These are phyloP conservation scores for Megalonaias nervosa DNA, from an alignment of 1,140 invertebrate species.

Conservation along the genomic window DNA sequence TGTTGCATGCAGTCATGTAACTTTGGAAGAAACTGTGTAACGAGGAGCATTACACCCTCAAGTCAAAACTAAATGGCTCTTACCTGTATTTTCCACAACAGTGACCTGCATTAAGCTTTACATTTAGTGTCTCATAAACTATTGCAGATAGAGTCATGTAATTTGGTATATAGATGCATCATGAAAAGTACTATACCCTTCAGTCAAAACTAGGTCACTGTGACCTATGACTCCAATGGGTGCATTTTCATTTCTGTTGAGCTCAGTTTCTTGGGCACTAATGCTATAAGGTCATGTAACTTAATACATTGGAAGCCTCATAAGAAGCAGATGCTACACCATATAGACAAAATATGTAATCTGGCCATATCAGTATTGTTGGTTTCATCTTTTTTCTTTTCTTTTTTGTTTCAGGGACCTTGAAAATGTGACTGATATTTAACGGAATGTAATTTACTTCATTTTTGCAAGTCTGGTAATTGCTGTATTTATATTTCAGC, in stretches of 20 bases:
- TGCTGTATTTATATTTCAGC: neutral
- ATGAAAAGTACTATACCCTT: too few relatives aligned
- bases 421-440: neutral
- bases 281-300: neutral
- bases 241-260: neutral
- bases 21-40: too few relatives aligned
- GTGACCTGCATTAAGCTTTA: too few relatives aligned
- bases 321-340: neutral
- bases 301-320: neutral
- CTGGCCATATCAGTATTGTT: too few relatives aligned
- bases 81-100: too few relatives aligned
- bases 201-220: too few relatives aligned
- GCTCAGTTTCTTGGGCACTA: neutral
- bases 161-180: too few relatives aligned
- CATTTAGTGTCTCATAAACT: neutral
- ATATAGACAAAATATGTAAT: neutral
- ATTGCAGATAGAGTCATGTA: neutral
- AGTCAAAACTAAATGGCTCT: too few relatives aligned
- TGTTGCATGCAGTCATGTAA: too few relatives aligned
- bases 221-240: neutral
- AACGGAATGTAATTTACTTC: too few relatives aligned
- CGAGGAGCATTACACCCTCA: too few relatives aligned
- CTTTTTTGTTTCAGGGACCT: neutral
- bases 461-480: neutral
- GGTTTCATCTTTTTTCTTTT: too few relatives aligned